Percentiles rank a stretch among this genome's conserved stretches.
These are phyloP conservation scores for Chalcosyrphus nemorum DNA, from an alignment of 2,888 invertebrate species.

Conservation along the genomic window DNA sequence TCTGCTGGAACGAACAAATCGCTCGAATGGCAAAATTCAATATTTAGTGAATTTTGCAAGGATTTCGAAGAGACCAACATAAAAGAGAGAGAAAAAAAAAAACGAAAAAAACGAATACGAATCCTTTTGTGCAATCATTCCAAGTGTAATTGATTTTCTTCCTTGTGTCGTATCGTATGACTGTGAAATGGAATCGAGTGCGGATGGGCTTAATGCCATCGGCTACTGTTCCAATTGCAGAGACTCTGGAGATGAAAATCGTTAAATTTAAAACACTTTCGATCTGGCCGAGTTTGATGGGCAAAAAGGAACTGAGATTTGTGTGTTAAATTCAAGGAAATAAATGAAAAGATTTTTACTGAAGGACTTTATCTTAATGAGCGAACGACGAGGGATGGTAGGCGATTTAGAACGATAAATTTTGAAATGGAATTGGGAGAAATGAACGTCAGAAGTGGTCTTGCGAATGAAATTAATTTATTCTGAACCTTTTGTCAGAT, in stretches of 20 bases:
- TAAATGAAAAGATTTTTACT: too few species aligned
- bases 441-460: too few species aligned
- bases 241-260: constrained; percentile 35
- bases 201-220: constrained; percentile 14
- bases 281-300: not conserved
- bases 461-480: too few species aligned
- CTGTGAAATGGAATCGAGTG: constrained; percentile 22
- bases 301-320: too few species aligned
- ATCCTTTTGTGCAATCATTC: constrained; percentile 50
- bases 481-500: too few species aligned
- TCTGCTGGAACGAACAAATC: not conserved
- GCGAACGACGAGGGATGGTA: too few species aligned
- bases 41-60: constrained; percentile 11
- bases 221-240: constrained; percentile 21
- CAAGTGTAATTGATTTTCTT: constrained; percentile 51
- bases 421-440: too few species aligned
- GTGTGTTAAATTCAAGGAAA: too few species aligned
- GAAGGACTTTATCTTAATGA: too few species aligned
- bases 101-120: not conserved
- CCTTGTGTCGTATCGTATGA: constrained; percentile 7
- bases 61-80: not conserved
- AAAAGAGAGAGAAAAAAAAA: too few species aligned
- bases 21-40: constrained; percentile 28
- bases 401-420: too few species aligned
- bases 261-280: constrained; percentile 37